Evolutionary conservation across 2,888 invertebrate species (phyloP).

Genomic region (Mythimna loreyi): DNA sequence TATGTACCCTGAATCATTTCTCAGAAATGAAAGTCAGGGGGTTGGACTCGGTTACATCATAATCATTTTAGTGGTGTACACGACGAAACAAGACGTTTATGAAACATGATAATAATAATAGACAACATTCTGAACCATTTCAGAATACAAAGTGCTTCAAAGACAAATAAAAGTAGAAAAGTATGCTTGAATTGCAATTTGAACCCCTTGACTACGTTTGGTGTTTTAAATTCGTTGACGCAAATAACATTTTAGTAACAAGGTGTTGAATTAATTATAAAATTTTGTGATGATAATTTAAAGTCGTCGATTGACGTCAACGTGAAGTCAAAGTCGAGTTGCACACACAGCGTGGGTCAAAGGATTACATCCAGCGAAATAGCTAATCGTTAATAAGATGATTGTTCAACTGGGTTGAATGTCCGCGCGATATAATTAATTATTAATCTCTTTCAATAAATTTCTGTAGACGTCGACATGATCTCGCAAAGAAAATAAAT

Average conservation of each 20-base stretch:
- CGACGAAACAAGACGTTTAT: conserved; percentile 49
- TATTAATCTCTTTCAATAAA: conserved; percentile 52
- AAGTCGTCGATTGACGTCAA: conserved; percentile 27
- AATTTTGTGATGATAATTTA: conserved; percentile 41
- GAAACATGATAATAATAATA: conserved; percentile 46
- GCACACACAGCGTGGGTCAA: conserved; percentile 36
- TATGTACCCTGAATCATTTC: conserved; percentile 60
- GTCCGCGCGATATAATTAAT: conserved; percentile 21
- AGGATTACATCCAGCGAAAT: conserved; percentile 51
- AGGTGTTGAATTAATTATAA: conserved; percentile 33
- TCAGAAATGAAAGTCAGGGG: conserved; percentile 58
- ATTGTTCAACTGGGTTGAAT: conserved; percentile 27
- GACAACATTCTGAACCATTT: conserved; percentile 47
- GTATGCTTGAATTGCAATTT: conserved; percentile 46
- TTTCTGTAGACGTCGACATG: conserved; percentile 47
- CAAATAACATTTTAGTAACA: conserved; percentile 21
- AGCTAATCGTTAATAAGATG: conserved; percentile 46
- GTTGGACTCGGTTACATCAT: conserved; percentile 60
- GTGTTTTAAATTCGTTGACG: conserved; percentile 41
- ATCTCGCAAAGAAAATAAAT: conserved; percentile 51
- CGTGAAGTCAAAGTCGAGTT: conserved; percentile 5
- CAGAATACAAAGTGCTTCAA: conserved; percentile 49
- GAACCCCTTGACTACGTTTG: conserved; percentile 44
- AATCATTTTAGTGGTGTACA: conserved; percentile 54
- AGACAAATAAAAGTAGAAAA: conserved; percentile 56